A percentile compares a stretch with the other conserved stretches of the same genome.
Conservation (phyloP, 2,113 vertebrate genomes). For the Gila orcuttii region DNA sequence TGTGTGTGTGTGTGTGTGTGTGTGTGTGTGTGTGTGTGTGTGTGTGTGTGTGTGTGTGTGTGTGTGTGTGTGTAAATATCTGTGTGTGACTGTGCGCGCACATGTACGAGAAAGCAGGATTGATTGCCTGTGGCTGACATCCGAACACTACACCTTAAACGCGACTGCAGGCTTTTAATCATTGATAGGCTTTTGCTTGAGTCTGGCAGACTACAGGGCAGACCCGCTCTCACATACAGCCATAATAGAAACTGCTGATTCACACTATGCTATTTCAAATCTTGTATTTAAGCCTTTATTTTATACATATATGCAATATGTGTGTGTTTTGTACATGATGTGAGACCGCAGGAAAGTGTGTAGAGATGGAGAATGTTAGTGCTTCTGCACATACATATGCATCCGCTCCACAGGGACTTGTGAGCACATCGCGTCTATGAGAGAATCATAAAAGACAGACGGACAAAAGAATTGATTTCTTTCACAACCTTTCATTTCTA, state of each 20-base stretch:
- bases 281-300: slow-evolving; percentile 11
- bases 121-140: slow-evolving; percentile 23
- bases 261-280: slow-evolving; percentile 61
- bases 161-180: slow-evolving; percentile 73
- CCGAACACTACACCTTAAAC: slow-evolving; percentile 60
- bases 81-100: slow-evolving; percentile 3
- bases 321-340: not conserved
- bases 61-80: slow-evolving; percentile 19
- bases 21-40: slow-evolving; percentile 42
- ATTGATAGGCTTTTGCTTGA: slow-evolving; percentile 66
- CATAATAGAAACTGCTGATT: slow-evolving; percentile 72
- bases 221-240: slow-evolving; percentile 60
- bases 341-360: not conserved
- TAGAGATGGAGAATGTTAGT: not conserved
- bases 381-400: not conserved
- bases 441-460: slow-evolving; percentile 13
- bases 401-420: slow-evolving; percentile 40
- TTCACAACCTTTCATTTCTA: not conserved
- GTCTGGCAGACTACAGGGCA: slow-evolving; percentile 68
- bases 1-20: slow-evolving; percentile 34
- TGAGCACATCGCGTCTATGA: slow-evolving; percentile 34
- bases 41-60: slow-evolving; percentile 35
- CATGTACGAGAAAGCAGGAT: slow-evolving; percentile 44
- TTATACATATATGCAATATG: slow-evolving; percentile 4
- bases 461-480: slow-evolving; percentile 56